phyloP scores from a whole-genome alignment of 2,113 vertebrate genomes.

The Hemichromis elongatus region DNA sequence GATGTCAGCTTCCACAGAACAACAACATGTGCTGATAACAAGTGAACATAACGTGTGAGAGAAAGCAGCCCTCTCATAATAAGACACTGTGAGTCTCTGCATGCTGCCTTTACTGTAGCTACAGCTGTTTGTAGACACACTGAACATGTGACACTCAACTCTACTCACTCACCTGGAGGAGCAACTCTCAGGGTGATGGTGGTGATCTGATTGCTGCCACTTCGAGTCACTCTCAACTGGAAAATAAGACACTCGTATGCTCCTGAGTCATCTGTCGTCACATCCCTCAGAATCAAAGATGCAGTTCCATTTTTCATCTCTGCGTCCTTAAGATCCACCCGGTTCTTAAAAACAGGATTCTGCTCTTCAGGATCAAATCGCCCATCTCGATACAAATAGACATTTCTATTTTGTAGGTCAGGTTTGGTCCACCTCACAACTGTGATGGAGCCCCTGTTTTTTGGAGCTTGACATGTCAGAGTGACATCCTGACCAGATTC shows the following conservation, averaged over 20 bases:
- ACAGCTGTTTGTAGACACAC: too few species aligned
- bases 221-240: neutral
- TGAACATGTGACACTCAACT: neutral
- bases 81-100: too few species aligned
- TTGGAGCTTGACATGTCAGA: neutral
- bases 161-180: neutral
- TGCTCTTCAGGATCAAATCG: neutral
- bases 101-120: too few species aligned
- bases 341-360: neutral
- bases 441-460: accelerated
- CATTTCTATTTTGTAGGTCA: neutral
- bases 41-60: too few species aligned
- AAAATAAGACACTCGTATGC: neutral
- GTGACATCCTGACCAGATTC: accelerated
- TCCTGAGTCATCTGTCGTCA: neutral
- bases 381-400: neutral
- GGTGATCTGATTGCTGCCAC: neutral
- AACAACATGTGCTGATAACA: too few species aligned
- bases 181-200: accelerated
- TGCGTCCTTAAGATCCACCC: neutral
- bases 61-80: too few species aligned
- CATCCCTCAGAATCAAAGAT: accelerated
- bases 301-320: accelerated
- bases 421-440: neutral
- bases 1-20: too few species aligned